phyloP scores from a whole-genome alignment of 2,797 vertebrate species.

The Tarsius wallacei region DNA sequence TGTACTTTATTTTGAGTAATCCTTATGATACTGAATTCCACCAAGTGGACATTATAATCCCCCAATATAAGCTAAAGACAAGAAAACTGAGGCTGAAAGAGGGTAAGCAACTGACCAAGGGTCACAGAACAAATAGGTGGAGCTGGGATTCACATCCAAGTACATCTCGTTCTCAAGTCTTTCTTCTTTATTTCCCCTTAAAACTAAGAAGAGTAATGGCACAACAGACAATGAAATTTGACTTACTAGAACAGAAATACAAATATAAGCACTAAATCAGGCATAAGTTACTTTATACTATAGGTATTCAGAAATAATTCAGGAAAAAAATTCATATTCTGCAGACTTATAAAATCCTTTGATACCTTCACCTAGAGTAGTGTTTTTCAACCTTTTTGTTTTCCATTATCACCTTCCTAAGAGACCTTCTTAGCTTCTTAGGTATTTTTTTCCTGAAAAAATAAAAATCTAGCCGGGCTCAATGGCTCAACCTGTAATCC shows the following conservation, averaged over 20 bases:
- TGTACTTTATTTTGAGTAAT: constrained; percentile 4
- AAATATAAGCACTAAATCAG: constrained; percentile 19
- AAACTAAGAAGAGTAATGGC: neutral
- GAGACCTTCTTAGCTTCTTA: neutral
- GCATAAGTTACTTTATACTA: neutral
- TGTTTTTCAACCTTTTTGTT: neutral
- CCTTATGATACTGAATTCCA: neutral
- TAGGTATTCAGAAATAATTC: constrained; percentile 26
- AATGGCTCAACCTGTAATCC: neutral
- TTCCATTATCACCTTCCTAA: no score
- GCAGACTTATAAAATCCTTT: neutral
- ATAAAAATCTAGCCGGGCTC: neutral
- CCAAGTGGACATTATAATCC: neutral
- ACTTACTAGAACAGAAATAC: constrained; percentile 12
- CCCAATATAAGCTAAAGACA: neutral
- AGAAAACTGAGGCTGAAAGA: constrained; percentile 23
- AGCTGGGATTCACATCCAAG: neutral
- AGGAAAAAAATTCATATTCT: neutral
- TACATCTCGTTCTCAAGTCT: neutral
- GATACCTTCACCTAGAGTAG: neutral
- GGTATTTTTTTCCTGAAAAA: neutral
- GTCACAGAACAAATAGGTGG: neutral
- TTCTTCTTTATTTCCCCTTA: neutral
- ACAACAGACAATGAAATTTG: neutral
- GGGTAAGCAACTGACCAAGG: neutral